phyloP scores from a whole-genome alignment of 2,888 invertebrate genomes.

The Pogonocherus hispidulus region DNA sequence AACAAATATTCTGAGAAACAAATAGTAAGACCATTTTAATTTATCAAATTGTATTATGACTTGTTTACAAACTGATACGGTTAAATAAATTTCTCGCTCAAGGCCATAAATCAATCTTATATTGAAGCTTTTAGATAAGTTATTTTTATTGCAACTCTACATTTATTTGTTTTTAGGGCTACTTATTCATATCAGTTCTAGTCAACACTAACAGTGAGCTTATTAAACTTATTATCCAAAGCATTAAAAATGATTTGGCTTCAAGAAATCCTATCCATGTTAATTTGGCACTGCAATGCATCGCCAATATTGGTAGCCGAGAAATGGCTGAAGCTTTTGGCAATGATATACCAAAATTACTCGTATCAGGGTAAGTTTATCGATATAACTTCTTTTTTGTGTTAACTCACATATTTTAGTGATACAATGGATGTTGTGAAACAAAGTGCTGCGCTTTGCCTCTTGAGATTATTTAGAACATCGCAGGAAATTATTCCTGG shows the following conservation, averaged over 20 bases:
- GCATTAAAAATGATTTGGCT: constrained; percentile 98
- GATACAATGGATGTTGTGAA: constrained; percentile 99
- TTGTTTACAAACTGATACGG: constrained; percentile 23
- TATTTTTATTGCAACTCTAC: constrained; percentile 18
- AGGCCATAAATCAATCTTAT: constrained; percentile 16
- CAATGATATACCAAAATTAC: constrained; percentile 96
- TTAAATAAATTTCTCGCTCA: constrained; percentile 18
- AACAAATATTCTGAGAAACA: constrained; percentile 99
- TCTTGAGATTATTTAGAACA: constrained; percentile 93
- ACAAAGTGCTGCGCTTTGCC: constrained; percentile 97
- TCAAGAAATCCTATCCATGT: constrained; percentile 98
- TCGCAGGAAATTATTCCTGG: constrained; percentile 97
- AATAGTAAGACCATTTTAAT: constrained; percentile 77
- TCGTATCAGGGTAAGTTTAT: constrained; percentile 89
- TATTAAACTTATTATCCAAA: constrained; percentile 98
- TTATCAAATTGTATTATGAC: neutral
- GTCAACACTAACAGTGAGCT: constrained; percentile 99
- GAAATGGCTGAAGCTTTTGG: constrained; percentile 99
- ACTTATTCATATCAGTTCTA: constrained; percentile 99
- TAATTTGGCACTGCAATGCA: constrained; percentile 98
- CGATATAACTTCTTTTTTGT: constrained; percentile 26
- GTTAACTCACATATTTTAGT: constrained; percentile 67
- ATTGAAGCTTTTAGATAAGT: constrained; percentile 13
- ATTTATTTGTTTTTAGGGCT: constrained; percentile 80
- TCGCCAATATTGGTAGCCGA: constrained; percentile 98